phyloP scores from a whole-genome alignment of 2,888 invertebrate genomes.

The Ichneumoninae sp. region DNA sequence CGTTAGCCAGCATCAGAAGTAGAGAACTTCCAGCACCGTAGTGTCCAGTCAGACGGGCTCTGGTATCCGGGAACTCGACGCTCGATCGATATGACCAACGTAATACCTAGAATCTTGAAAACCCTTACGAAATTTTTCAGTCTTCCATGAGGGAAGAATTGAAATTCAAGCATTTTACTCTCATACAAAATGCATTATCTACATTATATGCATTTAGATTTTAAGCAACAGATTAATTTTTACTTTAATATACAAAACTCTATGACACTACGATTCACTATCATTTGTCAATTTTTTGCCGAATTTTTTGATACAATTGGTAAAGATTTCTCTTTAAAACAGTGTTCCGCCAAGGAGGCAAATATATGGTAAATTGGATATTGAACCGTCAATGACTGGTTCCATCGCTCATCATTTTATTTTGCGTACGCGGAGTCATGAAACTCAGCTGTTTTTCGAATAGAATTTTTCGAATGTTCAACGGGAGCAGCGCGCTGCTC shows the following conservation, averaged over 20 bases:
- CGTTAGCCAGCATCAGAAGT: slow-evolving; percentile 62
- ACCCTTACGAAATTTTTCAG: neutral
- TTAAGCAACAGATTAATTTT: too few relatives aligned
- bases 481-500: slow-evolving; percentile 5
- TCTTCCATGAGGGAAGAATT: neutral
- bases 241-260: too few relatives aligned
- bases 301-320: too few relatives aligned
- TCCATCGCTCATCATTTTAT: neutral
- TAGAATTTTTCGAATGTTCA: slow-evolving; percentile 2
- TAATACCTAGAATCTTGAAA: slow-evolving; percentile 53
- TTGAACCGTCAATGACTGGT: neutral
- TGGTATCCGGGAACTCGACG: slow-evolving; percentile 72
- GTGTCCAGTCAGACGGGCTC: slow-evolving; percentile 74
- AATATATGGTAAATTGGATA: too few relatives aligned
- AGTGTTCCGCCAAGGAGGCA: too few relatives aligned
- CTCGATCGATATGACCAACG: slow-evolving; percentile 74
- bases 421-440: slow-evolving; percentile 5
- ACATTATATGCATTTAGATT: neutral
- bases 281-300: too few relatives aligned
- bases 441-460: neutral
- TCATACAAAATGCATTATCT: neutral
- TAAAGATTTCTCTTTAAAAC: too few relatives aligned
- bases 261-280: too few relatives aligned
- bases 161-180: neutral
- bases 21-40: slow-evolving; percentile 66